These are phyloP conservation scores for Watersipora subatra DNA, from an alignment of 1,140 invertebrate species.

Conservation along the genomic window DNA sequence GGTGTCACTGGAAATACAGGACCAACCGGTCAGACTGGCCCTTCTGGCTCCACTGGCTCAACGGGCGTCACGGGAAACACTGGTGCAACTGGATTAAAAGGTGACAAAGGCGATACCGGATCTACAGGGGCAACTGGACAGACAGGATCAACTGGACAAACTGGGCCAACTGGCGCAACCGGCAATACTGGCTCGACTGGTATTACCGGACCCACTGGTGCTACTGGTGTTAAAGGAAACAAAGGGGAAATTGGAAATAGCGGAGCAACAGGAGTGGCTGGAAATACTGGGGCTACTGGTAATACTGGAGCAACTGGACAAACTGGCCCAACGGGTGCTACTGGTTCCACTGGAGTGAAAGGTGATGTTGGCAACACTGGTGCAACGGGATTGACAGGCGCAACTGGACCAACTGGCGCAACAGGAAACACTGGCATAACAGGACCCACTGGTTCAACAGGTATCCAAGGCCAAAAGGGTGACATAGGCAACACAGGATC, in stretches of 20 bases:
- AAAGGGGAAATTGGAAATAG: neutral
- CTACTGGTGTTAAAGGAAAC: neutral
- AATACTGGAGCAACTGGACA: neutral
- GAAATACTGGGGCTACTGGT: conserved; percentile 9
- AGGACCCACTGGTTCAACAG: neutral
- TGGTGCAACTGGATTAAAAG: neutral
- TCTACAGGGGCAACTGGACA: conserved; percentile 2
- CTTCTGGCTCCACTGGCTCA: neutral
- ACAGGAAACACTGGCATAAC: neutral
- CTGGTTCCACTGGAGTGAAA: neutral
- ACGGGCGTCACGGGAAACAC: neutral
- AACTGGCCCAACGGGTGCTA: conserved; percentile 2
- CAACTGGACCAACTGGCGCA: neutral
- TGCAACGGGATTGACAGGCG: neutral
- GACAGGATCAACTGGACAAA: neutral
- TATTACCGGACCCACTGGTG: neutral
- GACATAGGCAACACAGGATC: neutral
- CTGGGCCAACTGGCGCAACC: neutral
- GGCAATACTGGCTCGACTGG: conserved; percentile 6
- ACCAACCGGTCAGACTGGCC: neutral
- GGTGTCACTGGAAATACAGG: neutral
- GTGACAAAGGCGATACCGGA: conserved; percentile 2
- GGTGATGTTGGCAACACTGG: neutral
- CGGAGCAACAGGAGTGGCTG: conserved; percentile 10
- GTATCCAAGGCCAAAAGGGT: neutral